Conservation (phyloP, 1,140 invertebrate genomes). For the Penaeus chinensis region DNA sequence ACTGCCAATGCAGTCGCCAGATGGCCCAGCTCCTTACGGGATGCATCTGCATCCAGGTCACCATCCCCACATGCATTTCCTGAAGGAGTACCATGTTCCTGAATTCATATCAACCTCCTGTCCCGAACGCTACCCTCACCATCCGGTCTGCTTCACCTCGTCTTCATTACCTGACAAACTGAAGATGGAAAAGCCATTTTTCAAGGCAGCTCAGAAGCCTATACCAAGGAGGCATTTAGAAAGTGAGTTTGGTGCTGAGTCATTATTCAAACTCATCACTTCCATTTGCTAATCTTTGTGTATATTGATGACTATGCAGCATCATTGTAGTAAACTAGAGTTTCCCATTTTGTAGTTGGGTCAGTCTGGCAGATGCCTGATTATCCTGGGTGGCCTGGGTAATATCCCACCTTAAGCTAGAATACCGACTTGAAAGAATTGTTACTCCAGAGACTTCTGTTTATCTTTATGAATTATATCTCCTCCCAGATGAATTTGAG, state of each 20-base stretch:
- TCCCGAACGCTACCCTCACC: conserved; percentile 73
- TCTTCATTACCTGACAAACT: conserved; percentile 79
- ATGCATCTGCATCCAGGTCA: neutral
- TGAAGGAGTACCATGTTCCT: conserved; percentile 67
- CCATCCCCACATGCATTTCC: conserved; percentile 65
- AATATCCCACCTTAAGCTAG: no score
- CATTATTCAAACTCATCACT: neutral
- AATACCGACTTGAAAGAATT: no score
- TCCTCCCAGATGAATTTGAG: no score
- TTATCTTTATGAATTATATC: no score
- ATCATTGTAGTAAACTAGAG: no score
- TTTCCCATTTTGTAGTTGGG: no score
- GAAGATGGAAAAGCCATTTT: conserved; percentile 71
- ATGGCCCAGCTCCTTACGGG: neutral
- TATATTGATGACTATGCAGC: no score
- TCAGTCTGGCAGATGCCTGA: no score
- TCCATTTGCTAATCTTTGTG: no score
- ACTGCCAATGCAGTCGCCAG: conserved; percentile 64
- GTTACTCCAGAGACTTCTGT: no score
- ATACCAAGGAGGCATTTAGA: conserved; percentile 18
- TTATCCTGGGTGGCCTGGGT: no score
- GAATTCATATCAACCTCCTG: conserved; percentile 84
- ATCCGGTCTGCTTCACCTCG: conserved; percentile 62
- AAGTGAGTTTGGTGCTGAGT: conserved; percentile 25
- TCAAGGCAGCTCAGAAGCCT: conserved; percentile 56